phyloP scores from a whole-genome alignment of 2,113 vertebrate genomes.

The Urocynchramus pylzowi region DNA sequence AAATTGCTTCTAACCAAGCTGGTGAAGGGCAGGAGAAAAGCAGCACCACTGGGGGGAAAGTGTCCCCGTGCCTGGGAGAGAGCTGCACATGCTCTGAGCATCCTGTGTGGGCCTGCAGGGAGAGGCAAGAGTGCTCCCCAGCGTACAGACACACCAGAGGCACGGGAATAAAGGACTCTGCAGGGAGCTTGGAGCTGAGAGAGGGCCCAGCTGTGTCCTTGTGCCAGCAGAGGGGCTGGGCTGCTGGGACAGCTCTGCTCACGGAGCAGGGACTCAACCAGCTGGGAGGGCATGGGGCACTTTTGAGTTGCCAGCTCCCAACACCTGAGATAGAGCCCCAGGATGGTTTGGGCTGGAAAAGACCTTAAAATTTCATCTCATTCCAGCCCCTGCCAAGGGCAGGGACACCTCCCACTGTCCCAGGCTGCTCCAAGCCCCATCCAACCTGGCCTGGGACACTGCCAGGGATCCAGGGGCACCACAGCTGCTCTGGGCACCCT shows the following conservation, averaged over 20 bases:
- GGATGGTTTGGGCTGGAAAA: not conserved
- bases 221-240: not conserved
- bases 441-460: not conserved
- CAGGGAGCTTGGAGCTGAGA: not conserved
- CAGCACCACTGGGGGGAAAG: not conserved
- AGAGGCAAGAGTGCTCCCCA: constrained; percentile 1
- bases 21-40: not conserved
- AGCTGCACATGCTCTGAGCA: not conserved
- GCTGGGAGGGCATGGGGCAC: not conserved
- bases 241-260: not conserved
- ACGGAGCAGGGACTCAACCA: not conserved
- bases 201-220: not conserved
- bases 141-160: not conserved
- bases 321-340: not conserved
- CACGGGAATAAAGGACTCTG: fast-evolving
- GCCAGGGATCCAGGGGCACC: not conserved
- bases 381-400: not conserved
- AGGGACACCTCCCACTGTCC: not conserved
- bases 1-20: not conserved
- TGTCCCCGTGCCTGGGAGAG: fast-evolving
- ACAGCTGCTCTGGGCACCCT: not conserved
- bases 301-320: not conserved
- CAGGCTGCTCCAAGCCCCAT: fast-evolving
- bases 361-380: not conserved
- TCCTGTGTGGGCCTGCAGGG: not conserved